These are phyloP conservation scores for Loriculus beryllinus DNA, from an alignment of 2,797 vertebrate species.

Conservation along the genomic window DNA sequence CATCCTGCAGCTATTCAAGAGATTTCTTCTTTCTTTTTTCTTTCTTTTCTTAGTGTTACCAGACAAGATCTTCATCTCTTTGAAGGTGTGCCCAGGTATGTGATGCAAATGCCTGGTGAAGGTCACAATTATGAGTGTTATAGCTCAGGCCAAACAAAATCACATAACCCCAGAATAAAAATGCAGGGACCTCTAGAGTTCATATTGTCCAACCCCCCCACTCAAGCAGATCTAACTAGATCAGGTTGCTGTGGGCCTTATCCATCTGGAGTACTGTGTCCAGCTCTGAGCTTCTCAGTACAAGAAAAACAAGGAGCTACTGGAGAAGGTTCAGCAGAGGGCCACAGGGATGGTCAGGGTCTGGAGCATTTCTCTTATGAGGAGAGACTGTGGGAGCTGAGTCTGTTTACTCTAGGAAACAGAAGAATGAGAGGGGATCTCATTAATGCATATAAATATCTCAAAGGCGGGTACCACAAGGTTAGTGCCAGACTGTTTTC, in stretches of 20 bases:
- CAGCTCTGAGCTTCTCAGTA: neutral
- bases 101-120: neutral
- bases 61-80: neutral
- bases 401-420: neutral
- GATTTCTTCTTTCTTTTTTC: neutral
- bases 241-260: neutral
- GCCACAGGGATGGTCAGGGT: neutral
- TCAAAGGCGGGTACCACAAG: neutral
- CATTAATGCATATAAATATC: neutral
- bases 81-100: neutral
- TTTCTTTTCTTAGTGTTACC: neutral
- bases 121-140: neutral
- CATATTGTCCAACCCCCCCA: neutral
- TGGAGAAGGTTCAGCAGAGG: neutral
- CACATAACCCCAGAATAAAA: neutral
- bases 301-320: neutral
- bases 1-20: neutral
- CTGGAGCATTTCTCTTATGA: neutral
- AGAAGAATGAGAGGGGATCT: neutral
- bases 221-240: neutral
- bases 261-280: neutral
- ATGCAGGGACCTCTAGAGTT: neutral
- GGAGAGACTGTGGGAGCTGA: neutral
- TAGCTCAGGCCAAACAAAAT: neutral
- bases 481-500: neutral